phyloP scores from a whole-genome alignment of 2,888 invertebrate genomes.

The Theretra japonica region DNA sequence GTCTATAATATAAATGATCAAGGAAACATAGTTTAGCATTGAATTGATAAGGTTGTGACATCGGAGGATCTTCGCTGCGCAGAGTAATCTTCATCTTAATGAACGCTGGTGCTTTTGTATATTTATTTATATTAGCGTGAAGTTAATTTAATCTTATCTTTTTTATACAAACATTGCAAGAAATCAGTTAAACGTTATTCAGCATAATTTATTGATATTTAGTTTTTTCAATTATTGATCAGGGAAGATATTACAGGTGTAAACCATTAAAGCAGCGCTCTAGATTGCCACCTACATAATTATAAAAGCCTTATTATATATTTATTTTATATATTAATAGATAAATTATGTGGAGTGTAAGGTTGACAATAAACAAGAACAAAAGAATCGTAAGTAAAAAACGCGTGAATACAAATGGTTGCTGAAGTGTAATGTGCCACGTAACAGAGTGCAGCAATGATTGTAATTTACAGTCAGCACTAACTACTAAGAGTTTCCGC shows the following conservation, averaged over 20 bases:
- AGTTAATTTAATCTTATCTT: slow-evolving; percentile 2
- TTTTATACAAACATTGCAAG: neutral
- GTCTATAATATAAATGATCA: slow-evolving; percentile 14
- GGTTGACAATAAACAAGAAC: neutral
- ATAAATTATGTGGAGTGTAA: too few species aligned
- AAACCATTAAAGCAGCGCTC: too few species aligned
- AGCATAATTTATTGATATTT: neutral
- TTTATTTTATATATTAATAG: too few species aligned
- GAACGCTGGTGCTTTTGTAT: neutral
- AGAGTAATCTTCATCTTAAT: slow-evolving; percentile 14
- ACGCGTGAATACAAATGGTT: neutral
- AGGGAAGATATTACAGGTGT: too few species aligned
- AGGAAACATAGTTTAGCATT: slow-evolving; percentile 31
- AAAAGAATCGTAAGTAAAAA: neutral
- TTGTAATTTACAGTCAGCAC: slow-evolving; percentile 53
- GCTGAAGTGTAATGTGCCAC: slow-evolving; percentile 30
- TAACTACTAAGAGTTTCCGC: slow-evolving; percentile 54
- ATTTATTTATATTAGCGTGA: neutral
- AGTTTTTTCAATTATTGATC: too few species aligned
- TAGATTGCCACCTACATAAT: too few species aligned
- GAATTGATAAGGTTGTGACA: slow-evolving; percentile 33
- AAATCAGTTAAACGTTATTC: neutral
- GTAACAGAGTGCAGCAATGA: slow-evolving; percentile 40
- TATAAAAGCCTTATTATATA: too few species aligned
- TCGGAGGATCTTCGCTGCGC: slow-evolving; percentile 13